Conservation (phyloP, 2,113 vertebrate genomes). For the Zapus hudsonius region DNA sequence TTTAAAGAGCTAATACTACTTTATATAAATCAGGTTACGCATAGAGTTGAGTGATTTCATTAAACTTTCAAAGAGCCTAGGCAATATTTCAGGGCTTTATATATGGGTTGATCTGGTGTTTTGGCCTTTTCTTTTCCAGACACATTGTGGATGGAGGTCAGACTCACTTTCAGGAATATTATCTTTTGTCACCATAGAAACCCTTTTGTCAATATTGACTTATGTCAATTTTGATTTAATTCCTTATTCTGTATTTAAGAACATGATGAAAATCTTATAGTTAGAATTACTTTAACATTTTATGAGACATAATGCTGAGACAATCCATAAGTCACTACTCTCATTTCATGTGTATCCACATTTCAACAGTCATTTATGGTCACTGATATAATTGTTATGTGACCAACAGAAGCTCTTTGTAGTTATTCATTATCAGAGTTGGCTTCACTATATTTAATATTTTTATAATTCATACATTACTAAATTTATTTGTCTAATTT, state of each 20-base stretch:
- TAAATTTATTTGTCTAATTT: neutral
- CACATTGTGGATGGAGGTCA: neutral
- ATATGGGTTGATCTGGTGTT: neutral
- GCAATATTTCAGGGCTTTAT: neutral
- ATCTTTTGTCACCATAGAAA: neutral
- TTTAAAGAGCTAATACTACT: neutral
- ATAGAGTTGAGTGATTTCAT: neutral
- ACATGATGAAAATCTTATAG: too few species aligned
- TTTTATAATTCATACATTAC: neutral
- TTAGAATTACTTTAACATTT: neutral
- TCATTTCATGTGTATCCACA: neutral
- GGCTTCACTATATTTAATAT: neutral
- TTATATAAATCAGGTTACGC: neutral
- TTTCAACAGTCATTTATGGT: neutral
- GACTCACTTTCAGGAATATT: neutral
- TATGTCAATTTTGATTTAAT: too few species aligned
- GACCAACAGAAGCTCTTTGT: neutral
- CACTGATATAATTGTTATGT: neutral
- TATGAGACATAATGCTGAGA: neutral
- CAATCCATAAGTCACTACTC: neutral
- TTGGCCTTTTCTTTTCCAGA: too few species aligned
- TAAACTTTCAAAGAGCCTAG: neutral
- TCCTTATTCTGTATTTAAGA: too few species aligned
- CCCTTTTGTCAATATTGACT: neutral
- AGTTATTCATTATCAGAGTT: neutral